phyloP scores from a whole-genome alignment of 2,888 invertebrate genomes.

The Pyralis farinalis region DNA sequence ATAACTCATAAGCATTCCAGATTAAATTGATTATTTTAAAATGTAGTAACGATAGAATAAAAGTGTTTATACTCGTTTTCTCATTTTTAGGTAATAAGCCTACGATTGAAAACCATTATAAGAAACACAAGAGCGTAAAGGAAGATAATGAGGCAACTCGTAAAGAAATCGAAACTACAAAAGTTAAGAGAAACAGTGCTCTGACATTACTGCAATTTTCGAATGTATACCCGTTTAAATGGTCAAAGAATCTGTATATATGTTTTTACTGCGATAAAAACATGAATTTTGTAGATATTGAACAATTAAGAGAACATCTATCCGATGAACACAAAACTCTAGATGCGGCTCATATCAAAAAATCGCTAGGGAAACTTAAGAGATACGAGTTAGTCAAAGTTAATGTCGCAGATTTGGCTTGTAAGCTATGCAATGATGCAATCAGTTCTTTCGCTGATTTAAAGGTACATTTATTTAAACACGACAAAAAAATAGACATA shows the following conservation, averaged over 20 bases:
- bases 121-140: background rate
- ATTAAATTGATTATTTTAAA: too few relatives aligned
- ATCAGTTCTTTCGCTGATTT: background rate
- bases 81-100: conserved; percentile 6
- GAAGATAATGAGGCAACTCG: background rate
- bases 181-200: conserved; percentile 3
- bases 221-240: conserved; percentile 8
- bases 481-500: background rate
- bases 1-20: too few relatives aligned
- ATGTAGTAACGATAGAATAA: background rate
- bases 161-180: background rate
- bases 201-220: conserved; percentile 1
- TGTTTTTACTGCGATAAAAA: conserved; percentile 9
- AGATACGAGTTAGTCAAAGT: background rate
- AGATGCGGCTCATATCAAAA: background rate
- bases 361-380: background rate
- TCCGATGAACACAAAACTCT: background rate
- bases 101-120: background rate
- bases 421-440: background rate
- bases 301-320: conserved; percentile 4
- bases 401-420: background rate
- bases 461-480: background rate
- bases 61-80: background rate
- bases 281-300: background rate
- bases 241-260: background rate